These are phyloP conservation scores for Glandiceps talaboti DNA, from an alignment of 53 echinoderm and acorn worm species.

Conservation along the genomic window DNA sequence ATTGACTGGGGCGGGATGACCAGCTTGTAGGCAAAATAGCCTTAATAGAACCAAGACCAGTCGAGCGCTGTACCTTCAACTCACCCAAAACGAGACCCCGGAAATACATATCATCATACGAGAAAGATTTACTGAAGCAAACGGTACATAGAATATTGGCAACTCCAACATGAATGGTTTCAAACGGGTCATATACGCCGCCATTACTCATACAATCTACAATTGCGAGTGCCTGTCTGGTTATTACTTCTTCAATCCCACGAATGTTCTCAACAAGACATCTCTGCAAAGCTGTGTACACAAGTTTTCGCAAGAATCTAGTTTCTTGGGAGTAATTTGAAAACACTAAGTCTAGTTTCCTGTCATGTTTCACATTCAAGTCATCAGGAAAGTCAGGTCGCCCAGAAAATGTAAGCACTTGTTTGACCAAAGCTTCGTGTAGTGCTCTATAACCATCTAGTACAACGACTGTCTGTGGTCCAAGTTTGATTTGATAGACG, in stretches of 20 bases:
- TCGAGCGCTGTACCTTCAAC: too few species aligned
- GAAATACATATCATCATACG: too few species aligned
- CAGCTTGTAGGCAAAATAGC: too few species aligned
- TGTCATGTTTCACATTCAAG: conserved; percentile 25
- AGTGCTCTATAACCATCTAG: conserved; percentile 75
- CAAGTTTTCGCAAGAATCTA: conserved; percentile 45
- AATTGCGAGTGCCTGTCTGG: too few species aligned
- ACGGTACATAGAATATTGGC: too few species aligned
- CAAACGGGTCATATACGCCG: too few species aligned
- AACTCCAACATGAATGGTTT: too few species aligned
- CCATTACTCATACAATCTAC: too few species aligned
- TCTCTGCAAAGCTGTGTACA: conserved; percentile 40
- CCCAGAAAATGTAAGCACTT: conserved; percentile 74
- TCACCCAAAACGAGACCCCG: too few species aligned
- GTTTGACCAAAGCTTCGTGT: conserved; percentile 65
- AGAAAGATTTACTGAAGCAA: too few species aligned
- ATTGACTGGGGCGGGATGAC: too few species aligned
- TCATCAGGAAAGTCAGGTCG: conserved; percentile 47
- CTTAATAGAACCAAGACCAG: too few species aligned
- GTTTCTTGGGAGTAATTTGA: conserved; percentile 35
- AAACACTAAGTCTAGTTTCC: conserved; percentile 28
- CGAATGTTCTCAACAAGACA: conserved; percentile 54
- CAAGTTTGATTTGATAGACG: conserved; percentile 73
- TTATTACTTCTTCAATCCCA: conserved; percentile 29
- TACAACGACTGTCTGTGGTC: conserved; percentile 76